Conservation (phyloP, 2,888 invertebrate genomes). For the Caradrina clavipalpis region DNA sequence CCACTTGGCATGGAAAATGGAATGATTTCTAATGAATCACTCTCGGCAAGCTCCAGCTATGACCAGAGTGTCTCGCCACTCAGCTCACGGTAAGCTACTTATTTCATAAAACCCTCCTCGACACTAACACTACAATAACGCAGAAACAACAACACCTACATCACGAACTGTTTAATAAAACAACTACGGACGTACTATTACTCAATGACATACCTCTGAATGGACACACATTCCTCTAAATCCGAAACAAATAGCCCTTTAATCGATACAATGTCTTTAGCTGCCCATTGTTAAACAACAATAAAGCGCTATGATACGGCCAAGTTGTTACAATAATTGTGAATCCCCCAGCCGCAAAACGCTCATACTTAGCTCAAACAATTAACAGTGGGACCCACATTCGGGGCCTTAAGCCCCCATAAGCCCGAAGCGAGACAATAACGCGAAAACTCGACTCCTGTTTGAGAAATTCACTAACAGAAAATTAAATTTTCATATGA, state of each 20-base stretch:
- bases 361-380: slow-evolving; percentile 87
- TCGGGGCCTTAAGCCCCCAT: slow-evolving; percentile 84
- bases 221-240: slow-evolving; percentile 58
- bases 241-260: slow-evolving; percentile 69
- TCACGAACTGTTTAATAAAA: slow-evolving; percentile 3
- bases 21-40: slow-evolving; percentile 95
- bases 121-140: not conserved
- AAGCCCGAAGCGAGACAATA: slow-evolving; percentile 85
- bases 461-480: slow-evolving; percentile 86
- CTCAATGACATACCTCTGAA: slow-evolving; percentile 25
- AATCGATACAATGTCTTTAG: slow-evolving; percentile 73
- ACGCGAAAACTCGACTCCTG: slow-evolving; percentile 83
- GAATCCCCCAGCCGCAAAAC: slow-evolving; percentile 83
- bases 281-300: slow-evolving; percentile 79
- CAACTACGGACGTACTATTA: slow-evolving; percentile 14
- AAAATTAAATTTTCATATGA: slow-evolving; percentile 90
- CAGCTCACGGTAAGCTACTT: slow-evolving; percentile 94
- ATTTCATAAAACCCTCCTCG: not conserved
- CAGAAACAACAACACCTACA: not conserved
- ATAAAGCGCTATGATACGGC: slow-evolving; percentile 81
- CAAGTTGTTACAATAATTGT: slow-evolving; percentile 86
- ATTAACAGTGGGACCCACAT: slow-evolving; percentile 87
- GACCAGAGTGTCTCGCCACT: slow-evolving; percentile 96
- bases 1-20: slow-evolving; percentile 97
- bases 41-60: slow-evolving; percentile 96